Evolutionary conservation across 1,140 invertebrate species (phyloP), one percentile per base, ranked within the genome.

Genomic region (Drosophila seguyi): DNA sequence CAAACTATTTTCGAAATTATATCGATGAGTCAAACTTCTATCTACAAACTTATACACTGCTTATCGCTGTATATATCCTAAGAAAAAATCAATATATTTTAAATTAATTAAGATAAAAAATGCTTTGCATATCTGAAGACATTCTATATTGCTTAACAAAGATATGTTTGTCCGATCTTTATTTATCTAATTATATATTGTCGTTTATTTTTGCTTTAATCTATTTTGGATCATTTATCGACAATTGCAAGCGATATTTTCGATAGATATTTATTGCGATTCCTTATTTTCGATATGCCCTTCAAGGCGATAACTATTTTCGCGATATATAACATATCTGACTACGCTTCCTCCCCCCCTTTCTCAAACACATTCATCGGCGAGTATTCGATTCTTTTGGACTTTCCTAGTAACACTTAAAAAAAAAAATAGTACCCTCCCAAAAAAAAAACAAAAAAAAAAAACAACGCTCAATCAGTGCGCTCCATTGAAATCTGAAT

Each of bases 401-500:
- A 59, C 45, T 36, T 52, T 53, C 22, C 20, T 31, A 22, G 20
- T 36, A 34, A 59, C 25, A 52, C 61, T 36, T 58, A 11, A 39
- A 36, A 16, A 25, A 59, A 47, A 11, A 31, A 31, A 47, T 31
- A 41, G 27, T 41, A 18, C 38, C 47, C 38, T 29, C 29, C 39
- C 22, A 55, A 53, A 27, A 31, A 63, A 42, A 31, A n/a, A 44
- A 25, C 4, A 25, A 27, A 4, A 18, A 6, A 65, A 25, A 47
- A 61, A 65, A 42, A 34, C 61, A 63, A 67, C 60, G 39, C 47
- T 75, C 50, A 50, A 63, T 55, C 52, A 38, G 52, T 55, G 34
- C 34, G 52, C 52, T 38, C 34, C 52, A 68, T 71, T 41, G 38
- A 41, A 74, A 75, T 75, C 50, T 16, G 69, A 75, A 75, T 65